phyloP scores from a whole-genome alignment of 2,113 vertebrate genomes.

The Serinus canaria region DNA sequence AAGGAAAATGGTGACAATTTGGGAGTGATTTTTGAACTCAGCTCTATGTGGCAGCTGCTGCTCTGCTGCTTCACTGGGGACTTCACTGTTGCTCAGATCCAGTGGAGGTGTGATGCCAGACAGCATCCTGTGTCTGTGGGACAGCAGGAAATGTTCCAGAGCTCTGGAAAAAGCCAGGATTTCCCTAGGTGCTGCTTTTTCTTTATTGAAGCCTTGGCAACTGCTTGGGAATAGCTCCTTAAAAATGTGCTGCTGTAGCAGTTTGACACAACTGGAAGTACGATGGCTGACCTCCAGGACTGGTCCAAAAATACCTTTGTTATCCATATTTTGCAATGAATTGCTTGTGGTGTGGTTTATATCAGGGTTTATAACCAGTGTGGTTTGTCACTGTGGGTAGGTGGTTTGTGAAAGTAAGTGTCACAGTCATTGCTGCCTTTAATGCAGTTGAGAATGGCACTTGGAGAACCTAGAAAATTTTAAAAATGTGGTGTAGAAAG shows the following conservation, averaged over 20 bases:
- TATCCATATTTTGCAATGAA: not conserved
- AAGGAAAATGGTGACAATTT: not conserved
- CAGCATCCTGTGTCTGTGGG: not conserved
- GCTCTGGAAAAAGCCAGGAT: not conserved
- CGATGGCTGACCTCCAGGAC: not conserved
- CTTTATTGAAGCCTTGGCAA: not conserved
- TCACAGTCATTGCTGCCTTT: not conserved
- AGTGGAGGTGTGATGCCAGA: not conserved
- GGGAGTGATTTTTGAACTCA: not conserved
- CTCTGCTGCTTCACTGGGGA: not conserved
- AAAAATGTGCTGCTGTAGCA: slow-evolving; percentile 1
- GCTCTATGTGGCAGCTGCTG: not conserved
- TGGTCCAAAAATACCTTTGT: not conserved
- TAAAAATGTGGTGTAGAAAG: not conserved
- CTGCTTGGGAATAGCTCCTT: not conserved
- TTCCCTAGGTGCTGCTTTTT: not conserved
- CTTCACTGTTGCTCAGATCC: not conserved
- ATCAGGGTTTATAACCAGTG: not conserved
- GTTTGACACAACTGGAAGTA: not conserved
- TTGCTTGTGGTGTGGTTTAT: not conserved
- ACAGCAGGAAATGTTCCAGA: not conserved
- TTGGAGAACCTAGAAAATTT: not conserved
- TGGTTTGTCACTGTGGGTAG: not conserved
- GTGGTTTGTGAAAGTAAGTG: not conserved
- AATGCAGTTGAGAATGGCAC: not conserved